phyloP scores from a whole-genome alignment of 1,140 invertebrate genomes.

The Pectinophora gossypiella region DNA sequence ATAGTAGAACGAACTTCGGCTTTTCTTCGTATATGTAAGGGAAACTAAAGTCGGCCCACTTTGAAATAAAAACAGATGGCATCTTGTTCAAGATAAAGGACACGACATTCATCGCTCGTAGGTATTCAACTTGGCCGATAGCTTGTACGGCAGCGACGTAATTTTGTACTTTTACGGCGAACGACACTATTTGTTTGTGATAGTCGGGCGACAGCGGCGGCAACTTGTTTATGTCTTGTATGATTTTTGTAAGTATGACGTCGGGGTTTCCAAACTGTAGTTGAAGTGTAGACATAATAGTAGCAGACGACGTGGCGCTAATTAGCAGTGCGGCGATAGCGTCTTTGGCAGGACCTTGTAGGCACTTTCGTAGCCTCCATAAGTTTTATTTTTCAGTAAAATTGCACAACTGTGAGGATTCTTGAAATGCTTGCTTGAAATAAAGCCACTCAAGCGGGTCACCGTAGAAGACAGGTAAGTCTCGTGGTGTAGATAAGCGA shows the following conservation, averaged over 20 bases:
- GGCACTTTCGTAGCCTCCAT: too few relatives aligned
- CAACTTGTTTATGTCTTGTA: conserved; percentile 2
- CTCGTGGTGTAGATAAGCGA: too few relatives aligned
- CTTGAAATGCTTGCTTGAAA: too few relatives aligned
- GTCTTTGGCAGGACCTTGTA: too few relatives aligned
- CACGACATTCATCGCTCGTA: conserved; percentile 7
- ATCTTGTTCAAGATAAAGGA: background rate
- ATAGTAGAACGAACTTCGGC: background rate
- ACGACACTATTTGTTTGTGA: conserved; percentile 2
- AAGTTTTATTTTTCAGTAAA: too few relatives aligned
- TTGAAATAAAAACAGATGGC: background rate
- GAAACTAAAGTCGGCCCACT: too few relatives aligned
- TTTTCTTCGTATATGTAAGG: background rate
- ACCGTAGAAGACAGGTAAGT: too few relatives aligned
- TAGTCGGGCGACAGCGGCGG: background rate
- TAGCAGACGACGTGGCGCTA: background rate
- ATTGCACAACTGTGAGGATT: too few relatives aligned
- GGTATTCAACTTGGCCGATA: conserved; percentile 3
- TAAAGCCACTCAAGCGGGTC: too few relatives aligned
- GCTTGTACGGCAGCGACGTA: background rate
- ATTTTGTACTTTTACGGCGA: conserved; percentile 9
- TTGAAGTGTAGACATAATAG: conserved; percentile 1
- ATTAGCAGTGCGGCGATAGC: too few relatives aligned
- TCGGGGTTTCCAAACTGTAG: conserved; percentile 8
- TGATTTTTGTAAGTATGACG: conserved; percentile 3